These are phyloP conservation scores for Agapornis canus DNA, from an alignment of 2,797 vertebrate genomes.

Conservation along the genomic window DNA sequence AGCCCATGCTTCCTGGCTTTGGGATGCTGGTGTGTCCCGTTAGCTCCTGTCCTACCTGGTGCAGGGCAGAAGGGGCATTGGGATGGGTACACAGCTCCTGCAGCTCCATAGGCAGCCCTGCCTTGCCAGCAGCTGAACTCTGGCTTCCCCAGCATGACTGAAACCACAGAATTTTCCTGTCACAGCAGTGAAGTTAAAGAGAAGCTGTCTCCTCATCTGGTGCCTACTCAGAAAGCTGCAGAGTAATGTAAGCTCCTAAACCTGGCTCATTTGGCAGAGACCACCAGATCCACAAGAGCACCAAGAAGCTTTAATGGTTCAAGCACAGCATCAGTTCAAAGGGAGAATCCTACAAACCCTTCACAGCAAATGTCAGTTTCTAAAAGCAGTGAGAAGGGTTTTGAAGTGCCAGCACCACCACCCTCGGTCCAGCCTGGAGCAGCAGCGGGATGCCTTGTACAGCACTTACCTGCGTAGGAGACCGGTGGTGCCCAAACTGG, in stretches of 20 bases:
- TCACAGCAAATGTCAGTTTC: background rate
- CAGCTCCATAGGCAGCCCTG: background rate
- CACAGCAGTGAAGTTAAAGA: background rate
- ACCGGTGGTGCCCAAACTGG: rapidly evolving
- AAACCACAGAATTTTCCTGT: background rate
- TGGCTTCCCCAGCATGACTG: background rate
- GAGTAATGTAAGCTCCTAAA: rapidly evolving
- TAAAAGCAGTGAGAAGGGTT: background rate
- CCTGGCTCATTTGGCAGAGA: background rate
- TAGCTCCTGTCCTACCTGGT: background rate
- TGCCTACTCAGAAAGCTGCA: background rate
- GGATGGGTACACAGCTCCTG: background rate
- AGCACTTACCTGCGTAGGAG: background rate
- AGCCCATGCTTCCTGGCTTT: background rate
- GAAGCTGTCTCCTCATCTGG: background rate
- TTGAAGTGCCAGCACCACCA: background rate
- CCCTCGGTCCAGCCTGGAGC: background rate
- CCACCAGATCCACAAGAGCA: background rate
- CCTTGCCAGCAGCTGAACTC: background rate
- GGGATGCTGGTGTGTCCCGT: background rate
- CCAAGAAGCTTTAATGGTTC: background rate
- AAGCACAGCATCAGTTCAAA: background rate
- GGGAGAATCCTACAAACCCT: background rate
- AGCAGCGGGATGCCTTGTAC: background rate
- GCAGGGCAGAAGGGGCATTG: rapidly evolving